phyloP scores from a whole-genome alignment of 2,888 invertebrate genomes.

The Clostera curtula region DNA sequence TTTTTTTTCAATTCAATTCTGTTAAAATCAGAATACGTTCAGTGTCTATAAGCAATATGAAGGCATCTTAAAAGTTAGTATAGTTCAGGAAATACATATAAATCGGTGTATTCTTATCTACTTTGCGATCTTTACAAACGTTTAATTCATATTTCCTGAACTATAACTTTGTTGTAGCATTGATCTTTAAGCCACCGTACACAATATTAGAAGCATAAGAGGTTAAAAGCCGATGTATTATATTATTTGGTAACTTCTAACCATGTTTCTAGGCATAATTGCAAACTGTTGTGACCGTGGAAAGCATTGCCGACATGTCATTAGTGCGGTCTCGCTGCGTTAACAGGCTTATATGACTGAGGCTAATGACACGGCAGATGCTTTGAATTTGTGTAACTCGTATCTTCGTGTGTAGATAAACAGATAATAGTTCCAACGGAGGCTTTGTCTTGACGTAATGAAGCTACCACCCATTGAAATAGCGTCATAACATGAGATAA shows the following conservation, averaged over 20 bases:
- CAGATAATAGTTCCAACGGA: conserved; percentile 28
- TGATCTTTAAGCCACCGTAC: too few species aligned
- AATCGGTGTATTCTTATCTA: too few species aligned
- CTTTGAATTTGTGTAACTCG: conserved; percentile 57
- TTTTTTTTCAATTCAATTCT: too few species aligned
- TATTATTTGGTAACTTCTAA: conserved; percentile 29
- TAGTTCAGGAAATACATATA: too few species aligned
- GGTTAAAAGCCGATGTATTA: too few species aligned
- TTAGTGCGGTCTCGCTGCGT: conserved; percentile 53
- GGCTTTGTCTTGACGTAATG: conserved; percentile 8
- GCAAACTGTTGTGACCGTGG: conserved; percentile 50
- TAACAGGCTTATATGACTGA: conserved; percentile 65
- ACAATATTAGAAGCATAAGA: too few species aligned
- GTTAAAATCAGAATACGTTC: too few species aligned
- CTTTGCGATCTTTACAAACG: too few species aligned
- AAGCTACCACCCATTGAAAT: conserved; percentile 3
- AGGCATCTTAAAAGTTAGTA: too few species aligned
- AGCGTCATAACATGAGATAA: conserved; percentile 3
- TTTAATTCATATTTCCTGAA: too few species aligned
- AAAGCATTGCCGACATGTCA: conserved; percentile 51
- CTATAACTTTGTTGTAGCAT: too few species aligned
- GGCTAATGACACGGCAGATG: conserved; percentile 71
- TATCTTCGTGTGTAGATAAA: conserved; percentile 33
- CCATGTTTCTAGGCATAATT: conserved; percentile 41
- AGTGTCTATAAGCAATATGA: too few species aligned